These are phyloP conservation scores for Peromyscus leucopus DNA, from an alignment of 2,113 vertebrate genomes.

Conservation along the genomic window DNA sequence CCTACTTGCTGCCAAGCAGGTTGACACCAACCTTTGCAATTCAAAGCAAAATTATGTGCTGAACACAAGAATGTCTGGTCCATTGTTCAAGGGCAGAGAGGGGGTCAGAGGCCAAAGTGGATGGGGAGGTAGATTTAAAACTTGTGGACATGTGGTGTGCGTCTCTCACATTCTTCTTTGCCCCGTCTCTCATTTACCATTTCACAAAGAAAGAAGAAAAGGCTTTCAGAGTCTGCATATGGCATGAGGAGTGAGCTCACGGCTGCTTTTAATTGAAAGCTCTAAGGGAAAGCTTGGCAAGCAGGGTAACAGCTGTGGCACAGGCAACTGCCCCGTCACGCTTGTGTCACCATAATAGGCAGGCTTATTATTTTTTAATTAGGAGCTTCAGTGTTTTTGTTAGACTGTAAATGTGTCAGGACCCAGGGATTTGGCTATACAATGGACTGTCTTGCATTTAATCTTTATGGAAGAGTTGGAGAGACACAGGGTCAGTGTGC, in stretches of 20 bases:
- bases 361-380: slow-evolving; percentile 80
- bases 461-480: slow-evolving; percentile 56
- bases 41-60: background rate
- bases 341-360: slow-evolving; percentile 66
- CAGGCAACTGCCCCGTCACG: slow-evolving; percentile 27
- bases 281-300: slow-evolving; percentile 59
- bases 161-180: background rate
- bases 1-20: background rate
- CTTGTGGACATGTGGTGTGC: background rate
- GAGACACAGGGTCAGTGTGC: slow-evolving; percentile 52
- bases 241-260: slow-evolving; percentile 29
- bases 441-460: slow-evolving; percentile 66
- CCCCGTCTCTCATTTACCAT: slow-evolving; percentile 48
- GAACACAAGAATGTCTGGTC: background rate
- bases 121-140: background rate
- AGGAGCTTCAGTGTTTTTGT: slow-evolving; percentile 77
- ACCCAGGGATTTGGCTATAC: slow-evolving; percentile 73
- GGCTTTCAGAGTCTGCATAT: slow-evolving; percentile 66
- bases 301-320: slow-evolving; percentile 49
- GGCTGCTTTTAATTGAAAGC: slow-evolving; percentile 65
- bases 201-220: slow-evolving; percentile 66
- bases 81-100: background rate
- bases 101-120: background rate
- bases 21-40: background rate
- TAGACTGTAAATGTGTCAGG: slow-evolving; percentile 71